phyloP scores from a whole-genome alignment of 2,888 invertebrate genomes.

The Fragum whitleyi region DNA sequence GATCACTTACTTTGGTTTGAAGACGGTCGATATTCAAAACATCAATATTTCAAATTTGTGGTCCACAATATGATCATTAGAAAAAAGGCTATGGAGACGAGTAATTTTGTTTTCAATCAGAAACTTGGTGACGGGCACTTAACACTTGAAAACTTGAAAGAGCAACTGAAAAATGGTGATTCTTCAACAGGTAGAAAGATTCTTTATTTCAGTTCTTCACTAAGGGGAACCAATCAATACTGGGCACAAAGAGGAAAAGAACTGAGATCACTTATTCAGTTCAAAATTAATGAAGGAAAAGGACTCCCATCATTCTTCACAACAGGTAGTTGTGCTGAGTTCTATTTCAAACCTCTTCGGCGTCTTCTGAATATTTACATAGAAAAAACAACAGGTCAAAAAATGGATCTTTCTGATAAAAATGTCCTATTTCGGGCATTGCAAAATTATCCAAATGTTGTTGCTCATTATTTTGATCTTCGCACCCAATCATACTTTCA shows the following conservation, averaged over 20 bases:
- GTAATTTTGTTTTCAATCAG: constrained; percentile 61
- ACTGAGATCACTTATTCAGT: constrained; percentile 47
- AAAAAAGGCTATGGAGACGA: constrained; percentile 58
- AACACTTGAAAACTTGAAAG: constrained; percentile 51
- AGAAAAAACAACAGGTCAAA: background rate
- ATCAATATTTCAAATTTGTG: constrained; percentile 65
- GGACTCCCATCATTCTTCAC: constrained; percentile 15
- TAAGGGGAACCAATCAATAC: constrained; percentile 56
- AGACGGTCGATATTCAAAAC: constrained; percentile 56
- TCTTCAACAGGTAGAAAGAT: constrained; percentile 49
- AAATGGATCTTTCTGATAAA: constrained; percentile 1
- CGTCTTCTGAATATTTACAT: constrained; percentile 11
- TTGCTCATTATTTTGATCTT: constrained; percentile 35
- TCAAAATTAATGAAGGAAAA: constrained; percentile 61
- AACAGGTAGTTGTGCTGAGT: constrained; percentile 38
- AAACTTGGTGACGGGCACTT: constrained; percentile 62
- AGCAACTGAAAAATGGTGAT: constrained; percentile 55
- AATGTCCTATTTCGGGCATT: constrained; percentile 13
- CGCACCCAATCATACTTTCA: constrained; percentile 37
- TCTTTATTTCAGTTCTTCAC: constrained; percentile 53
- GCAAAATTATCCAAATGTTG: constrained; percentile 29
- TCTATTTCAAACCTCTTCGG: constrained; percentile 24
- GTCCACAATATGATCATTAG: constrained; percentile 64
- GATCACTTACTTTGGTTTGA: constrained; percentile 47
- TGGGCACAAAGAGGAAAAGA: constrained; percentile 56